Evolutionary conservation across 2,888 invertebrate genomes (phyloP).

Genomic region (Biston stratarius): DNA sequence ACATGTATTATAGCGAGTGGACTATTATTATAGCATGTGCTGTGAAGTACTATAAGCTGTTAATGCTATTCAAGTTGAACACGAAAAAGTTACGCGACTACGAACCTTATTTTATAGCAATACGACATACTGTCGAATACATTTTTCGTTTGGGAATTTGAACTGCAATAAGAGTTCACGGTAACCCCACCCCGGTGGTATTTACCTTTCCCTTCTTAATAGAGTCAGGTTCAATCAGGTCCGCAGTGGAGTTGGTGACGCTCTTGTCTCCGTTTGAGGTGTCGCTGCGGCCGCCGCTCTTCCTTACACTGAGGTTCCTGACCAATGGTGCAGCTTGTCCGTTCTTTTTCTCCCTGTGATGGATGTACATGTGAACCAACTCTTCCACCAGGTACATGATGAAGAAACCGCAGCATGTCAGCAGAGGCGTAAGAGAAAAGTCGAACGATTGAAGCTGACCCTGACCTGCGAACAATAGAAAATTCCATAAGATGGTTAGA

Average conservation of each 20-base stretch:
- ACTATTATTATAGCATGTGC: too few relatives aligned
- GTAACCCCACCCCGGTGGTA: too few relatives aligned
- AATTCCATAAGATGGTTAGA: constrained; percentile 5
- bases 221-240: constrained; percentile 70
- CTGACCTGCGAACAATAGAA: constrained; percentile 55
- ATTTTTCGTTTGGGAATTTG: too few relatives aligned
- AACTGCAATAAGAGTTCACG: too few relatives aligned
- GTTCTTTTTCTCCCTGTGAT: constrained; percentile 76
- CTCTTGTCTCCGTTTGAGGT: constrained; percentile 62
- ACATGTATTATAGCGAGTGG: too few relatives aligned
- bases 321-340: constrained; percentile 67
- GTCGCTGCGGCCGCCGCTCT: constrained; percentile 59
- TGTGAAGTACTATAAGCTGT: too few relatives aligned
- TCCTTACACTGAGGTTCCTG: constrained; percentile 76
- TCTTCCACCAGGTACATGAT: constrained; percentile 93
- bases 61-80: too few relatives aligned
- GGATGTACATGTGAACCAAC: constrained; percentile 90
- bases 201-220: constrained; percentile 59
- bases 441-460: constrained; percentile 80
- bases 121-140: too few relatives aligned
- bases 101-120: too few relatives aligned
- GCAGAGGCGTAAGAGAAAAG: constrained; percentile 89
- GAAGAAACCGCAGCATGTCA: constrained; percentile 92
- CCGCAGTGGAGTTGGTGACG: constrained; percentile 76
- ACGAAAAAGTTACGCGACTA: too few relatives aligned